Base-by-base conservation (phyloP, 2,797 vertebrate species). In the Acridotheres tristis region DNA sequence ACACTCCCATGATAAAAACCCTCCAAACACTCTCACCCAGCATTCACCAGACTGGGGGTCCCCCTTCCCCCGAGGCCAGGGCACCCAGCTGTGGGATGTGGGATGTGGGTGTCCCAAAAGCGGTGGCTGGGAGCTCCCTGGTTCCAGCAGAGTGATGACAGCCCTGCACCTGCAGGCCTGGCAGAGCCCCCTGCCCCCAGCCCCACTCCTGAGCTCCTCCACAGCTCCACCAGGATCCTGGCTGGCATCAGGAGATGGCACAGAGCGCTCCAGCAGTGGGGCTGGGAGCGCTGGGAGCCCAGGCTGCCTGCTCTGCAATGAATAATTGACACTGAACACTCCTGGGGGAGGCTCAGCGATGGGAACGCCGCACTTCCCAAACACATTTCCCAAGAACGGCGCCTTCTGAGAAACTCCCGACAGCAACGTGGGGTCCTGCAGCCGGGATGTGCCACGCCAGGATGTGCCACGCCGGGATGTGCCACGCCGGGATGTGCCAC, bases 321-420 rank as follows among this genome's bases (percentile, higher is more conserved):
- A 95, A 90, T 96, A 89, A 97, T 94, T 96, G 90, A 95, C 2
- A 40, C 62, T 10, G 2, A 10, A 2, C 15, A 47, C 75, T 95
- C 96, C 94, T 48, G 21, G 17, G 96, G 94, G 93, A 95, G 89
- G 73, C 30, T 57, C 13, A 1, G 77, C 4, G 2, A 63, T 23
- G 74, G 79, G 34, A 93, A 92, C 83, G 81, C 75, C 22, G 85
- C 94, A 81, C 96, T 97, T 97, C 94, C 93, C 94, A 95, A 90
- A 94, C 58, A 63, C 85, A 76, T 81, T 71, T 93, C 91, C 85
- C 59, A 76, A 51, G 94, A 81, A 96, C 80, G 78, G 72, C 16
- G 5, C 34, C 71, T 55, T 77, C 86, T 62, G 38, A 59, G 77
- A 61, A 76, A 26, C 72, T 61, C 40, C 76, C 29, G 16, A 3